These are phyloP conservation scores for Drosophila paulistorum DNA, from an alignment of 1,140 invertebrate species.

Conservation along the genomic window DNA sequence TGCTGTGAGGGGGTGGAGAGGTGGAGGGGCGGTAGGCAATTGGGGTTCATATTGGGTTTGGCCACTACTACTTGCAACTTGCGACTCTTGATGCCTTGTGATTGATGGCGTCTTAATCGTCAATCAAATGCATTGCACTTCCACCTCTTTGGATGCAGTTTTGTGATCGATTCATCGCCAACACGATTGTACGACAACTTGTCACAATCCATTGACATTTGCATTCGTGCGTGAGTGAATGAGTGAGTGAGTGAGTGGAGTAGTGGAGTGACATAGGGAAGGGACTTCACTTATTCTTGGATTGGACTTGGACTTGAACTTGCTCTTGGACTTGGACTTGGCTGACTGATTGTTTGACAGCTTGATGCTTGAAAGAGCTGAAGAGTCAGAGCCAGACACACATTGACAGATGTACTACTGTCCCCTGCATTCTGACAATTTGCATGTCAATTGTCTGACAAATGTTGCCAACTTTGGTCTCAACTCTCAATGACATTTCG, in stretches of 20 bases:
- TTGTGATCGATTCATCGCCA: constrained; percentile 44
- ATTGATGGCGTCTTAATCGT: constrained; percentile 82
- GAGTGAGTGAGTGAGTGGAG: constrained; percentile 48
- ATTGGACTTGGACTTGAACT: constrained; percentile 47
- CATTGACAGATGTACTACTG: constrained; percentile 75
- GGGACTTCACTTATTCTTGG: constrained; percentile 23
- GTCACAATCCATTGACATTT: constrained; percentile 76
- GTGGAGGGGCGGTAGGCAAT: not conserved
- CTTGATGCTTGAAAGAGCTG: constrained; percentile 1
- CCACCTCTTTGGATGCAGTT: constrained; percentile 23
- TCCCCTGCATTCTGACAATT: constrained; percentile 57
- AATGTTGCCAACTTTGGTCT: constrained; percentile 76
- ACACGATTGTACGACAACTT: constrained; percentile 64
- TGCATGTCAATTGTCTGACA: constrained; percentile 79
- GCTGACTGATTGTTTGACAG: constrained; percentile 78
- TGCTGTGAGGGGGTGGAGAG: too few species aligned
- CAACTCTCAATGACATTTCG: constrained; percentile 60
- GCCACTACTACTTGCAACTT: constrained; percentile 62
- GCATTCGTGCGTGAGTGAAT: constrained; percentile 65
- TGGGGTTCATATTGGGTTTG: constrained; percentile 4
- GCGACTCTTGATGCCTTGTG: constrained; percentile 60
- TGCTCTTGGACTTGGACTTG: constrained; percentile 37
- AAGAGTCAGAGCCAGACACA: constrained; percentile 37
- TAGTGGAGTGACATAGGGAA: constrained; percentile 1
- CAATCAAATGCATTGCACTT: constrained; percentile 78